Evolutionary conservation across 2,113 vertebrate genomes (phyloP).

Genomic region (Ictalurus furcatus): DNA sequence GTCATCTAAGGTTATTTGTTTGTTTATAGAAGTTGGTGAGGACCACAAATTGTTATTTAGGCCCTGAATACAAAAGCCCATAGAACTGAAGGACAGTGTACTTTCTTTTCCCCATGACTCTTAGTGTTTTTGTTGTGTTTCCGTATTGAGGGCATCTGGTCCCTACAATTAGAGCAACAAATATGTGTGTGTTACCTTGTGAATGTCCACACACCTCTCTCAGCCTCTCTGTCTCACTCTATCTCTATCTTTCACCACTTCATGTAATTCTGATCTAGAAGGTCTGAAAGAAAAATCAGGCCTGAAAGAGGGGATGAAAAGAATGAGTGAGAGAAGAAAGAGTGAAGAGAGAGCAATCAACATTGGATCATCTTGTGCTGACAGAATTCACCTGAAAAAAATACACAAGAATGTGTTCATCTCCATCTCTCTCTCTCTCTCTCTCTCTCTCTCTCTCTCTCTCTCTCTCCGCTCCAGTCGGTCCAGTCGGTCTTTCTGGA

Average conservation of each 20-base stretch:
- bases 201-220: conserved; percentile 12
- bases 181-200: conserved; percentile 1
- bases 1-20: background rate
- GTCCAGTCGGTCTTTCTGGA: background rate
- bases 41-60: background rate
- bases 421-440: conserved; percentile 40
- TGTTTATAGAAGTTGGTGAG: background rate
- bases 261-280: background rate
- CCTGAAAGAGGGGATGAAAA: conserved; percentile 67
- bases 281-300: background rate
- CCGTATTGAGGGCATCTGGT: background rate
- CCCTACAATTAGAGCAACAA: background rate
- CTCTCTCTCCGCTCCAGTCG: too few species aligned
- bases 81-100: background rate
- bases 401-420: conserved; percentile 61
- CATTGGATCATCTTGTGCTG: conserved; percentile 71
- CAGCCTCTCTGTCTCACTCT: background rate
- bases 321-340: conserved; percentile 67
- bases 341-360: conserved; percentile 53
- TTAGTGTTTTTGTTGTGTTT: background rate
- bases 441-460: conserved; percentile 22
- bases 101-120: background rate
- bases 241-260: background rate
- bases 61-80: too few species aligned
- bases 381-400: conserved; percentile 74